Base-by-base conservation (phyloP, 1,140 invertebrate genomes). In the Zaprionus nigranus region DNA sequence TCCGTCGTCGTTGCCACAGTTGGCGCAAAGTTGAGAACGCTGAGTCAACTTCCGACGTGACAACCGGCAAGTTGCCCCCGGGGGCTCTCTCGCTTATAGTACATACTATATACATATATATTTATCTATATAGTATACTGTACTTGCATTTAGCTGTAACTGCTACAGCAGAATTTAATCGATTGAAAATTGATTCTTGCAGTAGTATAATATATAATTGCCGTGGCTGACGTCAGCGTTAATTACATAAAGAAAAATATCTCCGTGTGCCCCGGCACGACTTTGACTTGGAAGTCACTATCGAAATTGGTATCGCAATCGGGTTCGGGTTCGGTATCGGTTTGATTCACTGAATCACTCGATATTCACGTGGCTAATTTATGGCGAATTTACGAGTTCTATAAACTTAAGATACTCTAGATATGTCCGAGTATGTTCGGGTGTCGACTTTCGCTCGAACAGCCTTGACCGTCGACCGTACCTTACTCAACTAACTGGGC, bases 161-260 rank as follows among this genome's bases (percentile, higher is more conserved):
- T 40, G 38, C 38, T 46, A 7, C 40, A 46, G 78, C 70, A 61
- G 13, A 36, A 57, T n/a, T 84, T 84, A 84, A 85, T 85, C 78
- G 84, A 90, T 88, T 65, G 85, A 85, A 88, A 90, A 88, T 88
- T 90, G 86, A 85, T 88, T 88, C 86, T 90, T 90, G 79, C 79
- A 58, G 40, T 66, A 58, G 54, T 66, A 66, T 49, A 66, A 28
- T 26, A 86, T 72, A 79, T 84, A 81, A 81, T 81, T 81, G 69
- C 17, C 46, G n/a, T 38, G 64, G 34, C 79, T 88, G 85, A 88
- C 85, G 84, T 88, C 85, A 90, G 85, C 85, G 69, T 79, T 90
- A 90, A 88, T 90, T 85, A 87, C 84, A 81, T 72, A 63, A 85
- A 57, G 43, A 46, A 28, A 65, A 56, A 73, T 82, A 86, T 86